Conservation (phyloP, 2,113 vertebrate genomes). For the Puma concolor region DNA sequence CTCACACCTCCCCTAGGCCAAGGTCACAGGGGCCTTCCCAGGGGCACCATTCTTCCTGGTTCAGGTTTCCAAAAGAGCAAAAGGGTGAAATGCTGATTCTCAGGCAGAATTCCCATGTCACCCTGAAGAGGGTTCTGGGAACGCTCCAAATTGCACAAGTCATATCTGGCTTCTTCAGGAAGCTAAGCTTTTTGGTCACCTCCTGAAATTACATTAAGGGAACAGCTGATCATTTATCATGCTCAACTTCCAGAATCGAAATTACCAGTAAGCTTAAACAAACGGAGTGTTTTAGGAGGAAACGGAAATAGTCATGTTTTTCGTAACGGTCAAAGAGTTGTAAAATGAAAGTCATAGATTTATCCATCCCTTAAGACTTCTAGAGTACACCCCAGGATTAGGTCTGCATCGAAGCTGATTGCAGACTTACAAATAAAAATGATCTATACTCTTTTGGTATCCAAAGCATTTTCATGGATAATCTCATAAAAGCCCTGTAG, state of each 20-base stretch:
- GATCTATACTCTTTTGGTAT: not conserved
- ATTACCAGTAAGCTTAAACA: not conserved
- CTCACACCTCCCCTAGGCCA: conserved; percentile 16
- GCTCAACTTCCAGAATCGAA: not conserved
- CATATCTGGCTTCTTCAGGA: not conserved
- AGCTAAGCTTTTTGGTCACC: not conserved
- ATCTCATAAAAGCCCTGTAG: not conserved
- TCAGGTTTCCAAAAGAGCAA: not conserved
- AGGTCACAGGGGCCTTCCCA: not conserved
- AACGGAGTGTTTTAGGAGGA: not conserved
- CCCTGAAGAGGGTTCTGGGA: not conserved
- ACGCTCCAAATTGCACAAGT: not conserved
- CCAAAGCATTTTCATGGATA: not conserved
- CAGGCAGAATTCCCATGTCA: not conserved
- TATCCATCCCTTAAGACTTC: not conserved
- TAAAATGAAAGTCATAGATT: not conserved
- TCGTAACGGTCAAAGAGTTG: not conserved
- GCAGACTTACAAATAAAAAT: not conserved
- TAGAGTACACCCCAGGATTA: not conserved
- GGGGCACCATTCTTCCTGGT: not conserved
- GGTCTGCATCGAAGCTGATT: not conserved
- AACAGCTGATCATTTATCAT: not conserved
- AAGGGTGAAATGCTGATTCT: not conserved
- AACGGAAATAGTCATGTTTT: not conserved
- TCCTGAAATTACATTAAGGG: conserved; percentile 5